Base-by-base conservation (phyloP, 2,797 vertebrate species). In the Coregonus suidteri region DNA sequence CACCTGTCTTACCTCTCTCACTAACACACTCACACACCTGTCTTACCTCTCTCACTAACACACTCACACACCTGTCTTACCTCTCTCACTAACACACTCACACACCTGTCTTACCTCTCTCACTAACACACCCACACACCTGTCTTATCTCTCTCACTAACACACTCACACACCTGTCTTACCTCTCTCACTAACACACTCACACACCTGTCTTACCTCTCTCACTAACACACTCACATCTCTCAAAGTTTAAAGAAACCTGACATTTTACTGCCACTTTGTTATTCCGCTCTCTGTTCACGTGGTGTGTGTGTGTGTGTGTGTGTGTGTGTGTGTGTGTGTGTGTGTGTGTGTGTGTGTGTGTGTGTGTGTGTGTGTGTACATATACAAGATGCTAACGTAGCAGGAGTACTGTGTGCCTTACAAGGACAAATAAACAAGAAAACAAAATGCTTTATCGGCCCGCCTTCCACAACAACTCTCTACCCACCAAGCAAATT, bases 381-480 rank as follows among this genome's bases (percentile, higher is more conserved):
- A 16, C 37, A 20, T 72, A 18, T 34, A 14, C 47, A 25, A 59
- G 16, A 11, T 62, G 54, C 34, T 56, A 20, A 35, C 20, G 59
- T 54, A 47, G 52, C n/a, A 34, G 9, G 18, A 20, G 20, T 47
- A 53, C 7, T 20, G 67, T 71, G 54, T 71, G 35, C 41, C 3
- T 59, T 70, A 77, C 86, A 90, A 91, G 88, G 86, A 87, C 88
- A 75, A 82, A 84, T 75, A 81, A 84, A 90, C 83, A 88, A 82
- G 52, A 67, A 79, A 81, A 86, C 80, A 84, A 84, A 87, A 83
- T 74, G 75, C 62, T 53, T 16, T 81, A 86, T 84, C 59, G 77
- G 69, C 70, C n/a, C n/a, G n/a, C n/a, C 81, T 86, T 83, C 66
- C 74, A 85, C 83, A 88, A 88, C 83, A 86, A 85, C 71, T 74